Conservation (phyloP, 2,113 vertebrate genomes). For the Cairina moschata region DNA sequence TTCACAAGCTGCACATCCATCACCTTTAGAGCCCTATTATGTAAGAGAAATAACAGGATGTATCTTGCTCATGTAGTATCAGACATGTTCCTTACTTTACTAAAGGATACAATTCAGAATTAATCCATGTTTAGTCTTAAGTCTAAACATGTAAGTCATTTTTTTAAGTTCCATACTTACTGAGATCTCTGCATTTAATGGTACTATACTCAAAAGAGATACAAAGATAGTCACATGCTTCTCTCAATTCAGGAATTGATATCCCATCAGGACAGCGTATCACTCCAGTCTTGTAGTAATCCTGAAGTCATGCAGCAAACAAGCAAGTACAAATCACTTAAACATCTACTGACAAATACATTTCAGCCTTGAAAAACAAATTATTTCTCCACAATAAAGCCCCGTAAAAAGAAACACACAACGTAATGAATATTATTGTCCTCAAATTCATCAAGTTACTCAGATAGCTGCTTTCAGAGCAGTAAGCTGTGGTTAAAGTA, state of each 20-base stretch:
- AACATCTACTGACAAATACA: neutral
- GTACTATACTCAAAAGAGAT: slow-evolving; percentile 99
- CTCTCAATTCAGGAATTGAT: slow-evolving; percentile 97
- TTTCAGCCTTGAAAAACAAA: neutral
- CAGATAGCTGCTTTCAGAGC: neutral
- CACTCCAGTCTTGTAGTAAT: slow-evolving; percentile 99
- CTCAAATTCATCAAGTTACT: neutral
- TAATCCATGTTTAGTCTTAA: neutral
- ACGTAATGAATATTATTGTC: neutral
- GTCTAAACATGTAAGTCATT: too few species aligned
- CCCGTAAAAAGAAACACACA: neutral
- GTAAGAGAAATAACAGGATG: neutral
- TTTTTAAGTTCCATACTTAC: slow-evolving; percentile 82
- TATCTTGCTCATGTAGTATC: neutral
- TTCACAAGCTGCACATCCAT: neutral
- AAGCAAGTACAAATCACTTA: neutral
- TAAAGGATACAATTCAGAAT: neutral
- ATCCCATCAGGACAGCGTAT: slow-evolving; percentile 99
- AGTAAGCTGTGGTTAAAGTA: neutral
- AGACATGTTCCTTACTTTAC: neutral
- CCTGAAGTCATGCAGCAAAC: slow-evolving; percentile 73
- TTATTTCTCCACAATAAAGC: neutral
- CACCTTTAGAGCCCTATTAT: neutral
- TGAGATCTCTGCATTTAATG: slow-evolving; percentile 99
- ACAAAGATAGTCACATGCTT: slow-evolving; percentile 99